Percentiles rank a stretch among this genome's conserved stretches.
Evolutionary conservation across 2,113 vertebrate species (phyloP).

Genomic region (Menura novaehollandiae): DNA sequence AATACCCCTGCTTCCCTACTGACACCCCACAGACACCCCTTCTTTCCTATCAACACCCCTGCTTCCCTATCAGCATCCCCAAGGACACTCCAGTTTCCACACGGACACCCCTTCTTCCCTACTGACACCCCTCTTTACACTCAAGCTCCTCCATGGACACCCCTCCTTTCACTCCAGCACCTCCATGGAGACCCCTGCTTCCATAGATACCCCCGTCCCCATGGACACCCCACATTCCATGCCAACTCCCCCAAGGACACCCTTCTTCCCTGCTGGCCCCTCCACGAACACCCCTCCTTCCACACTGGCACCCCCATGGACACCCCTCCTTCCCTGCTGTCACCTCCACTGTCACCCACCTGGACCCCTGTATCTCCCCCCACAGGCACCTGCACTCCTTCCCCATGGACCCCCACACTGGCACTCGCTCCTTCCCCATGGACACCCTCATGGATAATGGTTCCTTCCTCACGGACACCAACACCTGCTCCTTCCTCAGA

Average conservation of each 20-base stretch:
- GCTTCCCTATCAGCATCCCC: not conserved
- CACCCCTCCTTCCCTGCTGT: too few species aligned
- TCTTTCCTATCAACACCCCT: not conserved
- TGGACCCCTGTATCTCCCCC: not conserved
- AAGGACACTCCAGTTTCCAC: not conserved
- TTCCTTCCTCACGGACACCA: not conserved
- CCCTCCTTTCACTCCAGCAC: not conserved
- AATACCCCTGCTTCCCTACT: not conserved
- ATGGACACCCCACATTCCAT: not conserved
- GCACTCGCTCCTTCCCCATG: not conserved
- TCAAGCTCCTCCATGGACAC: not conserved
- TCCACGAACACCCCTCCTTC: not conserved
- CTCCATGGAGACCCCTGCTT: not conserved
- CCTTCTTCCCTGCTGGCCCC: not conserved
- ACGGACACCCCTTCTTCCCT: not conserved
- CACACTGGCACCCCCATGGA: accelerated
- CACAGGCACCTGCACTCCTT: not conserved
- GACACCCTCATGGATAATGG: too few species aligned
- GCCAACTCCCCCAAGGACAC: not conserved
- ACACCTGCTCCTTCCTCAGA: not conserved
- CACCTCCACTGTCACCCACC: not conserved
- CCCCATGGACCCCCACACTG: accelerated
- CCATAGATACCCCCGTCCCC: not conserved
- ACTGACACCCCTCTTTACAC: not conserved
- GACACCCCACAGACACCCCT: not conserved